A percentile compares a stretch with the other conserved stretches of the same genome.
These are phyloP conservation scores for Lordiphosa collinella DNA, from an alignment of 1,140 invertebrate genomes.

Conservation along the genomic window DNA sequence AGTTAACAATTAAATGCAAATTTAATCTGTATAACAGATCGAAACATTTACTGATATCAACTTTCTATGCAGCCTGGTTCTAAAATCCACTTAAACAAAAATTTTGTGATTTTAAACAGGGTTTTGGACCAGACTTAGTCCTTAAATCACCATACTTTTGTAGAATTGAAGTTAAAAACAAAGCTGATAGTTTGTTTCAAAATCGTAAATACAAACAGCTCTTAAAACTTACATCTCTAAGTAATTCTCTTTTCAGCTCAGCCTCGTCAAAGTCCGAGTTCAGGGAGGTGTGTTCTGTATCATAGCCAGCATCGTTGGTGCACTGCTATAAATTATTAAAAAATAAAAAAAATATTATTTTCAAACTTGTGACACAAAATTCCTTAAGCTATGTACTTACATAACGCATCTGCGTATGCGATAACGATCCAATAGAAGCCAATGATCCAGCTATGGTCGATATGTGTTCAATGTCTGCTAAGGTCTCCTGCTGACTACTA, in stretches of 20 bases:
- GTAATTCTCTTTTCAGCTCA: slow-evolving; percentile 86
- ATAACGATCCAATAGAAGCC: slow-evolving; percentile 83
- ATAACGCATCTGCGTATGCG: slow-evolving; percentile 80
- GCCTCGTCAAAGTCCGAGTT: slow-evolving; percentile 88
- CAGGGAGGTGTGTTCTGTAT: slow-evolving; percentile 88
- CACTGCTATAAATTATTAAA: slow-evolving; percentile 37
- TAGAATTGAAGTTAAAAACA: too few relatives aligned
- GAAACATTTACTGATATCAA: too few relatives aligned
- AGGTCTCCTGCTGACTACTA: slow-evolving; percentile 74
- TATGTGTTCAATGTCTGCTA: slow-evolving; percentile 80
- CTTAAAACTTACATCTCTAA: slow-evolving; percentile 86
- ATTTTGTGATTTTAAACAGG: too few relatives aligned
- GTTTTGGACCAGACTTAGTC: too few relatives aligned
- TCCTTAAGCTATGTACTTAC: slow-evolving; percentile 34
- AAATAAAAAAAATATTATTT: too few relatives aligned
- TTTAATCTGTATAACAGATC: too few relatives aligned
- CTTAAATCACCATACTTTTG: too few relatives aligned
- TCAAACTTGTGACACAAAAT: background rate
- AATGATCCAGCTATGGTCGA: slow-evolving; percentile 85
- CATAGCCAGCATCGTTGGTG: slow-evolving; percentile 84
- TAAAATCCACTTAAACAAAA: too few relatives aligned
- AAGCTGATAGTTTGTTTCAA: too few relatives aligned
- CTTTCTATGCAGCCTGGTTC: too few relatives aligned
- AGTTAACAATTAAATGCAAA: too few relatives aligned
- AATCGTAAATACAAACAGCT: too few relatives aligned